Percentiles rank a stretch among this genome's conserved stretches.
Conservation (phyloP, 2,797 vertebrate species). For the Bradypodion ventrale region DNA sequence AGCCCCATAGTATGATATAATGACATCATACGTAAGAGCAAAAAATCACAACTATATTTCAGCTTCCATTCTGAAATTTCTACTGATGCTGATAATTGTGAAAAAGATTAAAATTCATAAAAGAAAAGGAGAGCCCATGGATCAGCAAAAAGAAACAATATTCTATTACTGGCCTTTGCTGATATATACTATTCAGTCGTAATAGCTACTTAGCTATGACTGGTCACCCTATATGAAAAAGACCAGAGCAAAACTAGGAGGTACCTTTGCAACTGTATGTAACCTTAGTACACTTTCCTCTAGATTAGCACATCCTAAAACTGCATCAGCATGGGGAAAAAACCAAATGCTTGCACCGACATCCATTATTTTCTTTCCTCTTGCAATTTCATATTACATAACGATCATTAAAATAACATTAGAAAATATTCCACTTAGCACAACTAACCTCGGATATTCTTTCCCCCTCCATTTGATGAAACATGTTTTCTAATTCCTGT, state of each 20-base stretch:
- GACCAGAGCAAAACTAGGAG: neutral
- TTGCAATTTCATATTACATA: neutral
- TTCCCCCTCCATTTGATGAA: neutral
- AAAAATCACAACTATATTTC: neutral
- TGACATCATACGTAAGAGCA: no score
- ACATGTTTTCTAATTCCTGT: neutral
- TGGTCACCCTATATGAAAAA: neutral
- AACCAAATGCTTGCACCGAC: neutral
- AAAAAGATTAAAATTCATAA: neutral
- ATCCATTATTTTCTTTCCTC: neutral
- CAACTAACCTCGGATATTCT: neutral
- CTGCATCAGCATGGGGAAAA: neutral
- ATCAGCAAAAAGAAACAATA: neutral
- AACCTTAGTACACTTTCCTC: neutral
- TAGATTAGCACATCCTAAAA: neutral
- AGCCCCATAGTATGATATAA: neutral
- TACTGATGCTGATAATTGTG: neutral
- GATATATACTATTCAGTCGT: neutral
- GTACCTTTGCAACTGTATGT: neutral
- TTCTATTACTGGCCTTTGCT: neutral
- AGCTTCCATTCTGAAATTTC: neutral
- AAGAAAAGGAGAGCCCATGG: neutral
- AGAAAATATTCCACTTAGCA: neutral
- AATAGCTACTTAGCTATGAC: neutral
- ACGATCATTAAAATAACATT: neutral